A percentile compares a stretch with the other conserved stretches of the same genome.
Evolutionary conservation across 1,140 invertebrate genomes (phyloP).

Genomic region (Thaumetopoea pityocampa): DNA sequence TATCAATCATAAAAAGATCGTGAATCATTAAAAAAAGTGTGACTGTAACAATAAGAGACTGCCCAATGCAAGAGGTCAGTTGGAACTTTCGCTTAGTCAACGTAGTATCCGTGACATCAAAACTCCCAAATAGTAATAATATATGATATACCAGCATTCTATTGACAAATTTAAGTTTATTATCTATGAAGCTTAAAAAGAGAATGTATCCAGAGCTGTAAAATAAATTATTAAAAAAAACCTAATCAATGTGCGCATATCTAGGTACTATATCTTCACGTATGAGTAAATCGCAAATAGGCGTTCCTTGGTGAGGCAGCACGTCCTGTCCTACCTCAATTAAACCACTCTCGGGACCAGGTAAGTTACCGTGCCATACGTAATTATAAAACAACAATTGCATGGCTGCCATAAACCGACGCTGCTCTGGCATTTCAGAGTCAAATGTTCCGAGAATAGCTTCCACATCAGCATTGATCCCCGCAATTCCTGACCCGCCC

Average conservation of each 20-base stretch:
- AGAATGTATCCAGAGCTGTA: too few species aligned
- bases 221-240: too few species aligned
- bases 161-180: too few species aligned
- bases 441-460: constrained; percentile 87
- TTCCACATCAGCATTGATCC: constrained; percentile 73
- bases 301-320: constrained; percentile 77
- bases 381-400: constrained; percentile 89
- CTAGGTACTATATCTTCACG: constrained; percentile 83
- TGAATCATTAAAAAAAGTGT: too few species aligned
- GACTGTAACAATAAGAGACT: too few species aligned
- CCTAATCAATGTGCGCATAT: constrained; percentile 77
- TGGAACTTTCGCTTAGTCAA: too few species aligned
- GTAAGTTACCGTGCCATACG: constrained; percentile 82
- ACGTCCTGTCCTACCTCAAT: constrained; percentile 83
- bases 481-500: constrained; percentile 34
- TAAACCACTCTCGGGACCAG: constrained; percentile 75
- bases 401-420: constrained; percentile 85
- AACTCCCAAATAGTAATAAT: too few species aligned
- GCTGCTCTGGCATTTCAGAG: constrained; percentile 81
- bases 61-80: too few species aligned
- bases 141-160: too few species aligned
- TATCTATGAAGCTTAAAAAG: too few species aligned
- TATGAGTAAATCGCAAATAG: constrained; percentile 86
- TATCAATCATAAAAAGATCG: too few species aligned
- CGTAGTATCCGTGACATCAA: too few species aligned